Evolutionary conservation across 2,888 invertebrate species (phyloP).

Genomic region (Atrina japonica): DNA sequence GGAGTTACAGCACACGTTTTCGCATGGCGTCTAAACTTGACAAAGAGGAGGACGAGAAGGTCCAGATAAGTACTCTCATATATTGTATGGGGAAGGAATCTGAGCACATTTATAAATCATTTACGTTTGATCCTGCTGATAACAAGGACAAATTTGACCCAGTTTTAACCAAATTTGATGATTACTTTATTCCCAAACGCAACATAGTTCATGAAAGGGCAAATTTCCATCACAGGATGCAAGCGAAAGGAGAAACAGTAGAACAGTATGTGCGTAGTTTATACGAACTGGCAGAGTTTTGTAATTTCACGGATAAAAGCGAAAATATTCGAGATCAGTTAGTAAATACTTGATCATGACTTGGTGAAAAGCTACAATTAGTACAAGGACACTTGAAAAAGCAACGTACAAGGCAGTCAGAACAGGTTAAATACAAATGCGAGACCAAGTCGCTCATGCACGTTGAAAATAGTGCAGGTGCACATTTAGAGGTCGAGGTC

Average conservation of each 20-base stretch:
- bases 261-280: slow-evolving; percentile 36
- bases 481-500: not conserved
- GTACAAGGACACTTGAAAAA: slow-evolving; percentile 19
- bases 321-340: slow-evolving; percentile 32
- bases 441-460: not conserved
- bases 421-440: slow-evolving; percentile 29
- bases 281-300: slow-evolving; percentile 39
- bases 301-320: slow-evolving; percentile 28
- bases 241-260: slow-evolving; percentile 36
- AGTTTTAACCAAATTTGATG: slow-evolving; percentile 36
- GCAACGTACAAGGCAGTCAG: slow-evolving; percentile 29
- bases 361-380: slow-evolving; percentile 32
- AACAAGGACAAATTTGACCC: slow-evolving; percentile 28
- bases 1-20: slow-evolving; percentile 15
- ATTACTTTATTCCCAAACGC: slow-evolving; percentile 43
- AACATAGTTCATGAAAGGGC: slow-evolving; percentile 43
- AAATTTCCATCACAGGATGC: slow-evolving; percentile 35
- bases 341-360: slow-evolving; percentile 26
- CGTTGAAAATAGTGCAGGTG: not conserved
- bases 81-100: slow-evolving; percentile 40
- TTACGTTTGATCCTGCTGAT: slow-evolving; percentile 12
- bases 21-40: slow-evolving; percentile 22
- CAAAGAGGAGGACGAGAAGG: not conserved
- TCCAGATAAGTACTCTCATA: slow-evolving; percentile 34
- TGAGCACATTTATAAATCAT: slow-evolving; percentile 34